phyloP scores from a whole-genome alignment of 2,797 vertebrate species.

The Eurystomus glaucurus region DNA sequence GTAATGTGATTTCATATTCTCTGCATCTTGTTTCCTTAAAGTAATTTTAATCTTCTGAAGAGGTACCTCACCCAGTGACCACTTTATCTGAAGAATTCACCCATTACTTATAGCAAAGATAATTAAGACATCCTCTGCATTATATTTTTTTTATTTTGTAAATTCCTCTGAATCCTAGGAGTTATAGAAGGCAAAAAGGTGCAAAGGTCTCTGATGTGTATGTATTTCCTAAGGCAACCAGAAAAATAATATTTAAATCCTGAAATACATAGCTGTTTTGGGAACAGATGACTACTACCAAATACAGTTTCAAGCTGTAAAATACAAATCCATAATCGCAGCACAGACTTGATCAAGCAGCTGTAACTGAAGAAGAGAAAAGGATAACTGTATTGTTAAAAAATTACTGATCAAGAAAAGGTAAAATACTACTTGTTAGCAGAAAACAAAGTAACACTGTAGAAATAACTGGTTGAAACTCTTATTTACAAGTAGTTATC shows the following conservation, averaged over 20 bases:
- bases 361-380: background rate
- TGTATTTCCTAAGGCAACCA: conserved; percentile 62
- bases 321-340: conserved; percentile 61
- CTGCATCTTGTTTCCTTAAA: background rate
- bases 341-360: conserved; percentile 22
- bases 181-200: background rate
- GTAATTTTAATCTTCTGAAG: background rate
- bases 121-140: background rate
- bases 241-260: conserved; percentile 26
- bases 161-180: background rate
- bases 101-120: background rate
- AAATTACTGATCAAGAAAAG: background rate
- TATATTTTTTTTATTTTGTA: background rate
- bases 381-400: background rate
- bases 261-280: conserved; percentile 44
- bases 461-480: background rate
- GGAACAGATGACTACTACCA: conserved; percentile 74
- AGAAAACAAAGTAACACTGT: background rate
- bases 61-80: background rate
- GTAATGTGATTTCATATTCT: background rate
- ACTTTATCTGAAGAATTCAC: background rate
- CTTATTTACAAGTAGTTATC: background rate
- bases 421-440: background rate
- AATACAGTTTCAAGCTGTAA: conserved; percentile 66
- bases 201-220: background rate